These are phyloP conservation scores for Chrysotoxum bicinctum DNA, from an alignment of 2,888 invertebrate species.

Conservation along the genomic window DNA sequence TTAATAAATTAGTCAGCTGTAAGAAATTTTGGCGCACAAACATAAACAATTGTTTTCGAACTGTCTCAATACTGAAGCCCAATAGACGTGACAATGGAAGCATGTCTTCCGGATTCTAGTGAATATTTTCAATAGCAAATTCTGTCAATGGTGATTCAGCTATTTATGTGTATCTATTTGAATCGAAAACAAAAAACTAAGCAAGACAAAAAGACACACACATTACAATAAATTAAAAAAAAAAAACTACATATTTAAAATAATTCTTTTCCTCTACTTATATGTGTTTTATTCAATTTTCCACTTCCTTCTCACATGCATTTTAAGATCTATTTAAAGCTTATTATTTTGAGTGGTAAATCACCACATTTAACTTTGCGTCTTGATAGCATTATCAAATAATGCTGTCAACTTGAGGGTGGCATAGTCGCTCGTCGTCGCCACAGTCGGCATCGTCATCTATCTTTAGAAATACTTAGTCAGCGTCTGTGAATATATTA, in stretches of 20 bases:
- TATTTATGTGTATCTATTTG: not conserved
- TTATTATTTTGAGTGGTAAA: conserved; percentile 3
- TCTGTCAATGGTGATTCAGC: not conserved
- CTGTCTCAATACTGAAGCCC: not conserved
- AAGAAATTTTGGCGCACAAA: conserved; percentile 12
- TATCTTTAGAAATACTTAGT: conserved; percentile 64
- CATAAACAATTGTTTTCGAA: not conserved
- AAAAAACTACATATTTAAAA: not conserved
- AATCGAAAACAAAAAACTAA: not conserved
- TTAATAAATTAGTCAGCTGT: conserved; percentile 13
- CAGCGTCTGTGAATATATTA: conserved; percentile 43
- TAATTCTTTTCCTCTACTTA: not conserved
- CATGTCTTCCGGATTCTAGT: conserved; percentile 16
- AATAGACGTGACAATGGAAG: conserved; percentile 8
- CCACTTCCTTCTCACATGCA: conserved; percentile 19
- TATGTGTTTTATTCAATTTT: conserved; percentile 15
- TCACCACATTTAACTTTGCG: not conserved
- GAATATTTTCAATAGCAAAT: not conserved
- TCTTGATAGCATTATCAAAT: conserved; percentile 8
- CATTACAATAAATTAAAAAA: not conserved
- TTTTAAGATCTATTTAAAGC: conserved; percentile 35
- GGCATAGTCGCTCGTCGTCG: not conserved
- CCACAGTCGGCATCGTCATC: conserved; percentile 10
- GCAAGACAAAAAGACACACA: not conserved
- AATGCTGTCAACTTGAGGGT: not conserved